These are phyloP conservation scores for Blastomussa wellsi DNA, from an alignment of 92 coral and sea anemone species.

Conservation along the genomic window DNA sequence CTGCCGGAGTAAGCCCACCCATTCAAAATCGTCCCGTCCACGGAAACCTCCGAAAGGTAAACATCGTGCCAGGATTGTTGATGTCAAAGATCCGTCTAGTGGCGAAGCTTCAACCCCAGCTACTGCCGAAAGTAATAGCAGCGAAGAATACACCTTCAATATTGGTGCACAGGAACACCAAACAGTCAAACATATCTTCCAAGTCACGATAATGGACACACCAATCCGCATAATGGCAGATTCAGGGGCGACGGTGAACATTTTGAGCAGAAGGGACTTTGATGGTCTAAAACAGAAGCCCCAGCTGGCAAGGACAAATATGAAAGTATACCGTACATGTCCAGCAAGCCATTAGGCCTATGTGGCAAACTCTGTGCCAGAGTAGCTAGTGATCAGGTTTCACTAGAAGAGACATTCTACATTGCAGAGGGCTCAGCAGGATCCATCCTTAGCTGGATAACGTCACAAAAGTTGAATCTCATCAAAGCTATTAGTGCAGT, in stretches of 20 bases:
- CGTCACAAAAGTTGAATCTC: slow-evolving; percentile 47
- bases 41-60: slow-evolving; percentile 17
- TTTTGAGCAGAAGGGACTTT: slow-evolving; percentile 44
- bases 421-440: slow-evolving; percentile 54
- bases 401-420: slow-evolving; percentile 54
- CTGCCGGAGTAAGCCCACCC: slow-evolving; percentile 56
- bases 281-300: slow-evolving; percentile 46
- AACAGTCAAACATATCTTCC: slow-evolving; percentile 36
- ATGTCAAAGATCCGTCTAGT: background rate
- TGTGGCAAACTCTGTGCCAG: slow-evolving; percentile 40
- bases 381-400: slow-evolving; percentile 15
- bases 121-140: slow-evolving; percentile 15
- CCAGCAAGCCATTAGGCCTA: slow-evolving; percentile 40
- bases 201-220: slow-evolving; percentile 49
- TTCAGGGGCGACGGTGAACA: slow-evolving; percentile 61
- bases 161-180: too few relatives aligned
- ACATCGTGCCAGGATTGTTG: slow-evolving; percentile 21
- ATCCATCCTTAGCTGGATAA: slow-evolving; percentile 58
- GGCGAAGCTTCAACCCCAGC: background rate
- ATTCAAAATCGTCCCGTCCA: slow-evolving; percentile 29
- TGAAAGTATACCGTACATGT: slow-evolving; percentile 59
- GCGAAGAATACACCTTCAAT: too few relatives aligned
- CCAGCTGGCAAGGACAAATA: slow-evolving; percentile 27
- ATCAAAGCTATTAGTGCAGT: slow-evolving; percentile 53
- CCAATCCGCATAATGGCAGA: slow-evolving; percentile 53